phyloP scores from a whole-genome alignment of 2,797 vertebrate species.

The Pterois miles region DNA sequence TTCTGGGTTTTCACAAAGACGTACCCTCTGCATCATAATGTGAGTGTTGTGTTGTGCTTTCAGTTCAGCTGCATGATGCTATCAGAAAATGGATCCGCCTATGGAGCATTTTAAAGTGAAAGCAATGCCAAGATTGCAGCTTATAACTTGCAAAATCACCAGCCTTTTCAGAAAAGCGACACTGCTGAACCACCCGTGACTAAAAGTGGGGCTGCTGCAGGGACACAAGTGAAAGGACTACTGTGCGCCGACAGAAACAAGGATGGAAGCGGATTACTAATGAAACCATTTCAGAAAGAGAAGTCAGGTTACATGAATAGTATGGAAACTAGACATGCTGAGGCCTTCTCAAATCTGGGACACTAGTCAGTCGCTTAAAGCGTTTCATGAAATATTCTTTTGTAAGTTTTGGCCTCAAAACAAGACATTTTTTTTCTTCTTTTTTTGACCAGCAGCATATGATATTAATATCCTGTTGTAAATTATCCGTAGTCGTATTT shows the following conservation, averaged over 20 bases:
- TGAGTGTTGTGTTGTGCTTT: constrained; percentile 50
- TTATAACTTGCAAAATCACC: constrained; percentile 72
- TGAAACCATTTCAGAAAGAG: constrained; percentile 74
- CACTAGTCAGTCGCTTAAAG: constrained; percentile 20
- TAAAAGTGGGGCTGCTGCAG: constrained; percentile 76
- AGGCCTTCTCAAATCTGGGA: constrained; percentile 43
- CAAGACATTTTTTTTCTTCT: background rate
- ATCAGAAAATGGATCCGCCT: constrained; percentile 72
- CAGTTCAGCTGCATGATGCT: constrained; percentile 65
- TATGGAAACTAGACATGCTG: constrained; percentile 38
- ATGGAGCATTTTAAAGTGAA: constrained; percentile 65
- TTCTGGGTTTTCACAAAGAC: constrained; percentile 39
- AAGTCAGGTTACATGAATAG: constrained; percentile 58
- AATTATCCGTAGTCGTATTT: constrained; percentile 33
- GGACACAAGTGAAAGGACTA: constrained; percentile 79
- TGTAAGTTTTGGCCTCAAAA: constrained; percentile 25
- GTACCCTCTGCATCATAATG: constrained; percentile 59
- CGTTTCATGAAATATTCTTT: constrained; percentile 48
- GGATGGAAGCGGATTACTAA: constrained; percentile 81
- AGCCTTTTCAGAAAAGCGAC: constrained; percentile 63
- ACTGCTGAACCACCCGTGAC: constrained; percentile 75
- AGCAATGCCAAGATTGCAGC: constrained; percentile 71
- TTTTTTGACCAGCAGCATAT: constrained; percentile 20
- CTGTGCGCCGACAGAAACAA: constrained; percentile 77
- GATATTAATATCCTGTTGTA: constrained; percentile 17